Evolutionary conservation across 2,113 vertebrate genomes (phyloP), one percentile per base, ranked within the genome.

Genomic region (Numida meleagris): DNA sequence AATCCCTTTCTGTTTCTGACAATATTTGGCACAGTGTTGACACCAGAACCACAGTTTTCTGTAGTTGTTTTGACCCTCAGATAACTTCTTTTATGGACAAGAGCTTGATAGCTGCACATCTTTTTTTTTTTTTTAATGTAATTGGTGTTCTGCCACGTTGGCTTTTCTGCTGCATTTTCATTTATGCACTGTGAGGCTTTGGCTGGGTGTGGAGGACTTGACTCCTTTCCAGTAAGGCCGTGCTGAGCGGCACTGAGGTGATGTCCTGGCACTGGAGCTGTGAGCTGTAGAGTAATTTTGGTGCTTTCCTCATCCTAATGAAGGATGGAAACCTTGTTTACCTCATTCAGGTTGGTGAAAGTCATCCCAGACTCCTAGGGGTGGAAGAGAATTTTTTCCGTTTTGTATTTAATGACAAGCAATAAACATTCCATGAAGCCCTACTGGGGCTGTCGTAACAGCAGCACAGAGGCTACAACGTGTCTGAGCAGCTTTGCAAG

Each of bases 1-100:
- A 84, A 93, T n/a, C 18, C 6, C 42, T 71, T n/a, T 66, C 72
- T 87, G 5, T 86, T 93, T 91, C 81, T 92, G 89, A 76, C 90
- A 84, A 66, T 36, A 61, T 25, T 89, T 89, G 63, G 74, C 70
- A 66, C 10, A 34, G 9, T 4, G 6, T 53, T 89, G 58, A 86
- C 51, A 53, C 27, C 25, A 53, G 34, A 86, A 46, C 45, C 62
- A 31, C 36, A 46, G 53, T 74, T 92, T 94, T 89, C 75, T 78
- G 33, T 84, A 82, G 57, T 55, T 88, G 36, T 84, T 76, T 87
- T 92, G 66, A 86, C 73, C 81, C 63, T 79, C 0, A 0, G 43
- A 55, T 67, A 87, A 82, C 48, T 89, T 68, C 12, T 40, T 82
- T 90, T 82, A 27, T 76, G 42, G 78, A 29, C 81, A 81, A 83